Conservation (phyloP, 2,888 invertebrate genomes). For the Platycnemis pennipes region DNA sequence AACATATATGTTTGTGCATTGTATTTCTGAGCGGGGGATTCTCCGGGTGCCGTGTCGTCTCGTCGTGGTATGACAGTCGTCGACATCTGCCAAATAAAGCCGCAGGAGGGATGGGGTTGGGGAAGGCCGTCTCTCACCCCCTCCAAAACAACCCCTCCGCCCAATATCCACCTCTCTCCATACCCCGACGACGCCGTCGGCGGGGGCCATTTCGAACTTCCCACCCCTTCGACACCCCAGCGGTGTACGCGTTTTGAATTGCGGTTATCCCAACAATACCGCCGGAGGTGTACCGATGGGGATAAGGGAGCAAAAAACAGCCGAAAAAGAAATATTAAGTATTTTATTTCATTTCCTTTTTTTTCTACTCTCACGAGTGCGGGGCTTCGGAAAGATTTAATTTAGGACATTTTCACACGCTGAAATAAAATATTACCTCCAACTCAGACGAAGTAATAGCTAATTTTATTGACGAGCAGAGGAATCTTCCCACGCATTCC, state of each 20-base stretch:
- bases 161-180: neutral
- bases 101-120: neutral
- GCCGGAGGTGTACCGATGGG: neutral
- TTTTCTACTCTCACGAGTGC: neutral
- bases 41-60: neutral
- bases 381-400: neutral
- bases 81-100: slow-evolving; percentile 63
- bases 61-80: slow-evolving; percentile 6
- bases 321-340: neutral
- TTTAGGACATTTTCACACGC: neutral
- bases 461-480: neutral
- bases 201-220: neutral
- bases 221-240: neutral
- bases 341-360: neutral
- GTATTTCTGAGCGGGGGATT: neutral
- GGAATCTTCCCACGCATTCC: too few species aligned
- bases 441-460: neutral
- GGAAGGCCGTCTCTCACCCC: neutral
- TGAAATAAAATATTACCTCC: neutral
- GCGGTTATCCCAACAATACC: neutral
- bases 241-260: neutral
- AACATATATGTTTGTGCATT: neutral
- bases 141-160: neutral
- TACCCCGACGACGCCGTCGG: neutral
- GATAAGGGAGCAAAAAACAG: neutral